Base-by-base conservation (phyloP, 2,113 vertebrate genomes). In the Lontra canadensis region DNA sequence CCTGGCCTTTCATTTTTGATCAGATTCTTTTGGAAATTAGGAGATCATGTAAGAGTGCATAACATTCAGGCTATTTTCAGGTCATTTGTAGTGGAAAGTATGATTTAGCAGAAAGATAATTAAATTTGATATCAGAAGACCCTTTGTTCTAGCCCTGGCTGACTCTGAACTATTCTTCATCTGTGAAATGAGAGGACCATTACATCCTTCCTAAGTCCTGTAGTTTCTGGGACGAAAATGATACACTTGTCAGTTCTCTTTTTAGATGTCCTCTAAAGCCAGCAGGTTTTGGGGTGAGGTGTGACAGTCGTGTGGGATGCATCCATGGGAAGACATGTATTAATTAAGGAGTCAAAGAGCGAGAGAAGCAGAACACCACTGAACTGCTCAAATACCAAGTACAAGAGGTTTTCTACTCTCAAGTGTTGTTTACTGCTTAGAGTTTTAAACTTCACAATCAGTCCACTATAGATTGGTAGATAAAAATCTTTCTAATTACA, bases 41-140 rank as follows among this genome's bases (percentile, higher is more conserved):
- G 26, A 88, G 55, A 88, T 93, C n/a, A 76, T 23, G 2, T 44
- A 81, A 44, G 7, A 86, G 49, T 18, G 26, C 13, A n/a, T 65
- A 87, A 74, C 71, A 85, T 49, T 89, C n/a, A 39, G 52, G 55
- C 7, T 29, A 84, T 94, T 44, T 92, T 81, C 69, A 95, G 61
- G 57, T 95, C 86, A 81, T 49, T 88, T 88, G 21, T 34, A 88
- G 42, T 59, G 13, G 42, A 94, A 96, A 81, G 36, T 78, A 55
- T 78, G 71, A 83, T 88, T 95, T 98, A 82, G 26, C 57, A 65
- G 11, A 71, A 78, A 76, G 81, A 91, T 93, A 94, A 94, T 87
- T 71, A 76, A n/a, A 91, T 91, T 74, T 95, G 84, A 80, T 90
- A 10, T 85, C 82, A 96, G 65, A 88, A 95, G 65, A 88, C 29